Conservation (phyloP, 1,140 invertebrate genomes). For the Aphelenchoides avenae region DNA sequence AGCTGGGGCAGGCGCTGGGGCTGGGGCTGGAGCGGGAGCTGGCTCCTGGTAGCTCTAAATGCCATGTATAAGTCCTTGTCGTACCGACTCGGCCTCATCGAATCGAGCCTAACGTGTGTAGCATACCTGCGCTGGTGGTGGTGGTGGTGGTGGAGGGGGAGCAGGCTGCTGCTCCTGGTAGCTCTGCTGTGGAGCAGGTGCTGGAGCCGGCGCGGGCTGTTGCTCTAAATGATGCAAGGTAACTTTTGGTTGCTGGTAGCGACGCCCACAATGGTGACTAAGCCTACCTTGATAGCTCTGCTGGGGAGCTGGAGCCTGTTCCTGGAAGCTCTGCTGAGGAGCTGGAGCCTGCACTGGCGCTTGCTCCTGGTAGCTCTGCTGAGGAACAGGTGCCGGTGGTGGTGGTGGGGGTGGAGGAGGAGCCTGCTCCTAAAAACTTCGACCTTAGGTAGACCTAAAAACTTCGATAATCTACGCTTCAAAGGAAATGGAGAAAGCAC, state of each 20-base stretch:
- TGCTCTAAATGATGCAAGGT: neutral
- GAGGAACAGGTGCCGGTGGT: constrained; percentile 14
- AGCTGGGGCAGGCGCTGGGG: constrained; percentile 5
- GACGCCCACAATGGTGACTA: neutral
- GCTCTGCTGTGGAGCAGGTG: constrained; percentile 1
- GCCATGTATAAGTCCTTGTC: too few species aligned
- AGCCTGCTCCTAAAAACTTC: neutral
- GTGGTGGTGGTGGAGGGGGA: neutral
- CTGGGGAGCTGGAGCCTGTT: constrained; percentile 1
- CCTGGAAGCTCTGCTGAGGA: constrained; percentile 8
- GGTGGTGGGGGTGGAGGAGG: constrained; percentile 1
- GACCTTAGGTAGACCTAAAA: neutral
- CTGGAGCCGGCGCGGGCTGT: constrained; percentile 15
- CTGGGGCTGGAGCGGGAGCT: constrained; percentile 3
- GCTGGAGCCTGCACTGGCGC: constrained; percentile 34
- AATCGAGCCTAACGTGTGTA: too few species aligned
- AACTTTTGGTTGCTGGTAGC: neutral
- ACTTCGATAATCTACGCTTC: constrained; percentile 1
- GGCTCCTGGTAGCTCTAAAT: too few species aligned
- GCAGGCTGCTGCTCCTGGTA: too few species aligned
- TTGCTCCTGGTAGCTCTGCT: constrained; percentile 13
- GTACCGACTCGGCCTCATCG: too few species aligned
- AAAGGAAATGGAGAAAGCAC: too few species aligned
- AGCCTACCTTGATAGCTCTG: neutral
- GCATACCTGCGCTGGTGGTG: constrained; percentile 3